Evolutionary conservation across 1,140 invertebrate species (phyloP).

Genomic region (Pogonomyrmex californicus): DNA sequence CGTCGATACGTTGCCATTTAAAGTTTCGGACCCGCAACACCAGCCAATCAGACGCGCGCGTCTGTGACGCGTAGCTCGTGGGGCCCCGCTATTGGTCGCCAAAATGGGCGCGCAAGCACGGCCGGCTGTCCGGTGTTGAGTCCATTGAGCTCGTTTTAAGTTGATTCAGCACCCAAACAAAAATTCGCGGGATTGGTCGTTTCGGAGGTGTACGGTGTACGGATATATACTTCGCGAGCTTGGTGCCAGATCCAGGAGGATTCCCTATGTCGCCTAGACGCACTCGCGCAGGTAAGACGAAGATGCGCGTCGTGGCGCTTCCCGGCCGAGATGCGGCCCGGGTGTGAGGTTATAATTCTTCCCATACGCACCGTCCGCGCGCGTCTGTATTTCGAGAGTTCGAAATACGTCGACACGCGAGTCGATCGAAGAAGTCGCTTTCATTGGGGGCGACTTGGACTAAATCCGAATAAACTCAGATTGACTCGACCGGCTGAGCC

Average conservation of each 20-base stretch:
- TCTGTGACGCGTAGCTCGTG: not conserved
- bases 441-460: not conserved
- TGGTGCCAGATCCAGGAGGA: not conserved
- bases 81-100: not conserved
- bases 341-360: slow-evolving; percentile 14
- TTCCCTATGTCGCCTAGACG: slow-evolving; percentile 16
- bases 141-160: not conserved
- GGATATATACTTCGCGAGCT: not conserved
- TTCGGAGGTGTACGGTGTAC: not conserved
- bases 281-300: slow-evolving; percentile 21
- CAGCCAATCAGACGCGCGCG: not conserved
- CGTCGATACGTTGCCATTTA: not conserved
- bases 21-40: not conserved
- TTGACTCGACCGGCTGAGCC: not conserved
- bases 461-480: not conserved
- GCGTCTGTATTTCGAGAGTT: not conserved
- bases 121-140: not conserved
- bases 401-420: not conserved
- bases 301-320: not conserved
- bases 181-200: not conserved
- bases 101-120: slow-evolving; percentile 27
- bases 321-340: too few species aligned
- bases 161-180: not conserved
- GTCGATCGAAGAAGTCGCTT: not conserved
- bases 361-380: not conserved